Base-by-base conservation (phyloP, 2,888 invertebrate species). In the Ophion ventricosus region DNA sequence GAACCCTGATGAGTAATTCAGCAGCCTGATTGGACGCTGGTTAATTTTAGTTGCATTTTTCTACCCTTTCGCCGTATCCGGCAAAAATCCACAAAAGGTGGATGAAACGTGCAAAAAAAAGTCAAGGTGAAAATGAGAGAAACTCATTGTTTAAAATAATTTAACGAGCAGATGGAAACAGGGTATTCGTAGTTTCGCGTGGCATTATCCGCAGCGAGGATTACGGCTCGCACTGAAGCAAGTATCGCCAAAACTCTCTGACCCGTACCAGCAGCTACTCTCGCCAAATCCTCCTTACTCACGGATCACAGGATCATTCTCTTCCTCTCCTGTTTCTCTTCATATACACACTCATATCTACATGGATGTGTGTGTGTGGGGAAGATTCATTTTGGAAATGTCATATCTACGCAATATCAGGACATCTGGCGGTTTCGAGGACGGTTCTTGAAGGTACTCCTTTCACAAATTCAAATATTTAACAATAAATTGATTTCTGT, bases 141-240 rank as follows among this genome's bases (percentile, higher is more conserved):
- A 49, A 14, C 14, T 49, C 49, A 49, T 49, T 49, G 49, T 49
- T 14, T 4, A 49, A 49, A 14, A 49, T 14, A 49, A 49, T 49
- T 49, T 49, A 49, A 49, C 17, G 49, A 57, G 20, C 29, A 14
- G 20, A 70, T 56, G 56, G 26, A 61, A 82, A 77, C 72, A 59
- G 57, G 25, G 26, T 66, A 67, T 70, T 63, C 61, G 23, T 72
- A 72, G 72, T 79, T 70, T 49, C 59, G 56, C 11, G 40, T n/a
- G 35, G 40, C 20, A 80, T 10, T 79, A 66, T 72, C 49, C 54
- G 1, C 69, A n/a, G 57, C 10, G 49, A 40, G 64, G 80, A 81
- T 84, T 84, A 80, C 77, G 76, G 76, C 79, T 74, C 66, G 57
- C 26, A 64, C 29, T 70, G 74, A 43, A 67, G 69, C 56, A 20